phyloP scores from a whole-genome alignment of 2,888 invertebrate species.

The Epiblema foenella region DNA sequence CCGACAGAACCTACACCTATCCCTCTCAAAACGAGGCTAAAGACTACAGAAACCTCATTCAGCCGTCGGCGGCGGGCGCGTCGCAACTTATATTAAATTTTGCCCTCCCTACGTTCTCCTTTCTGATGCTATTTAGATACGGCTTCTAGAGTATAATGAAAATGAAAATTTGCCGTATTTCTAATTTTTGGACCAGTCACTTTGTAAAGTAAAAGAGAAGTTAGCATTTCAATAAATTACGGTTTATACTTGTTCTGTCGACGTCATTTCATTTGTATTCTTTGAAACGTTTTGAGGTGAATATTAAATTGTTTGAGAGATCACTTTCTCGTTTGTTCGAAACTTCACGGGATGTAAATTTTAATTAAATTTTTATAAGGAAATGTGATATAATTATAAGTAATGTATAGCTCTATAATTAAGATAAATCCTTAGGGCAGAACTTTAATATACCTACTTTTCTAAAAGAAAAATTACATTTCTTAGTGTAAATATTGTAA shows the following conservation, averaged over 20 bases:
- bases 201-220: slow-evolving; percentile 41
- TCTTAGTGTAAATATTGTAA: slow-evolving; percentile 39
- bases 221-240: slow-evolving; percentile 41
- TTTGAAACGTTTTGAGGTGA: slow-evolving; percentile 45
- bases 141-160: slow-evolving; percentile 16
- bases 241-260: slow-evolving; percentile 34
- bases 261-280: slow-evolving; percentile 39
- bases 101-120: slow-evolving; percentile 4
- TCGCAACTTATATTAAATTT: slow-evolving; percentile 37
- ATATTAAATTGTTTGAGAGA: slow-evolving; percentile 51
- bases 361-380: slow-evolving; percentile 58
- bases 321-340: slow-evolving; percentile 47
- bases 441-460: slow-evolving; percentile 45
- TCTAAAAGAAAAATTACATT: slow-evolving; percentile 45
- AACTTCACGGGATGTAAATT: slow-evolving; percentile 52
- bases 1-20: slow-evolving; percentile 83
- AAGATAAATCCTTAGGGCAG: slow-evolving; percentile 15
- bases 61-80: slow-evolving; percentile 57
- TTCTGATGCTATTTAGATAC: slow-evolving; percentile 34
- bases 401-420: slow-evolving; percentile 17
- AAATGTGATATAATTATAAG: slow-evolving; percentile 70
- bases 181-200: slow-evolving; percentile 43
- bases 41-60: slow-evolving; percentile 79
- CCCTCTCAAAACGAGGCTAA: slow-evolving; percentile 85
- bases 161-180: slow-evolving; percentile 38